These are phyloP conservation scores for Ciconia stormi DNA, from an alignment of 2,113 vertebrate species.

Conservation along the genomic window DNA sequence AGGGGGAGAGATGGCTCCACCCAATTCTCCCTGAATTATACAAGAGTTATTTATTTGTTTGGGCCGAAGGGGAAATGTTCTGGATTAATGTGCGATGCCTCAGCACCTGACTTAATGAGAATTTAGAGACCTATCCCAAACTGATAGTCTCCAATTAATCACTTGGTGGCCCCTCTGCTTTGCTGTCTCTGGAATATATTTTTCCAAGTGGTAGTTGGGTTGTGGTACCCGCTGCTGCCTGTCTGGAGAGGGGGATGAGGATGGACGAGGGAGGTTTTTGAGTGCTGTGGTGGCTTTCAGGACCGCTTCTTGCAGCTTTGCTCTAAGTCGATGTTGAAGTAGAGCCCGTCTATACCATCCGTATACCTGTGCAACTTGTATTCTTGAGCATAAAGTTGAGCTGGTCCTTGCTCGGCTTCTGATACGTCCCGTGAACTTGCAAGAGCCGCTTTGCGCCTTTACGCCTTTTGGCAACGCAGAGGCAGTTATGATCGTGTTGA, in stretches of 20 bases:
- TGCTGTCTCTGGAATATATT: background rate
- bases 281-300: background rate
- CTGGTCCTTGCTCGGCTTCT: background rate
- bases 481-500: background rate
- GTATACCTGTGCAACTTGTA: background rate
- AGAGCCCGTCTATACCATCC: fast-evolving
- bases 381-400: background rate
- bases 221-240: background rate
- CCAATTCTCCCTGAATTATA: conserved; percentile 73
- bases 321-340: fast-evolving
- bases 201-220: background rate
- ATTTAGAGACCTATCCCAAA: conserved; percentile 75
- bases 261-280: background rate
- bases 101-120: conserved; percentile 75
- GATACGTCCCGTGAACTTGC: background rate
- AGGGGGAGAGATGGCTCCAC: conserved; percentile 34
- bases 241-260: background rate
- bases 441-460: background rate
- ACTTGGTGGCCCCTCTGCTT: conserved; percentile 36
- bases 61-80: conserved; percentile 75
- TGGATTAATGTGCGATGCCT: conserved; percentile 78
- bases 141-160: conserved; percentile 72
- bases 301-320: background rate
- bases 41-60: conserved; percentile 78
- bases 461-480: background rate